Base-by-base conservation (phyloP, 2,113 vertebrate species). In the Scomber colias region DNA sequence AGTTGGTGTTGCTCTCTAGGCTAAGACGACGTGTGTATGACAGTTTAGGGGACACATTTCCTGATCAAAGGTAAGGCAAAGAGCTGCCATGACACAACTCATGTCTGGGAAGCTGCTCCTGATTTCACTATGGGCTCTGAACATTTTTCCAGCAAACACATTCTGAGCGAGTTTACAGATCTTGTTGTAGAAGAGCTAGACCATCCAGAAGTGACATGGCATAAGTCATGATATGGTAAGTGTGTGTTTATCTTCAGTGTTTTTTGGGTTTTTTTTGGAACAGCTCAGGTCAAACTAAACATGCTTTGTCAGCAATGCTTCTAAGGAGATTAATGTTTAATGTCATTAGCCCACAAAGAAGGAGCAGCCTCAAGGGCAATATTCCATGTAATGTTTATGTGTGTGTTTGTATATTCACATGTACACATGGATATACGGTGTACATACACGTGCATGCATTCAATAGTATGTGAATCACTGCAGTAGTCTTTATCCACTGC, bases 61-160 rank as follows among this genome's bases (percentile, higher is more conserved):
- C 2, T 65, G 63, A 78, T 71, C 30, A 78, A 85, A 78, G 68
- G 46, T 60, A 70, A 71, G 45, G 14, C 44, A 45, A 62, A 51
- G 59, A 51, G 44, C 64, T 78, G 66, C 51, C 14, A 49, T 71
- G 27, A 81, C 48, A 30, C 14, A 40, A 15, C 56, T 61, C 35
- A 17, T 17, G 53, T 45, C 45, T 62, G 54, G 13, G 16, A 19
- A 44, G 54, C 24, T 57, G 31, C 48, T 75, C 31, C 17, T 54
- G 46, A 8, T 24, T 19, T 21, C 16, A 62, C 64, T 5, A 55
- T 69, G 14, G 9, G 35, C 35, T 71, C 54, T 44, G 53, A 64
- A 15, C 12, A 63, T 13, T 11, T 14, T 55, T 74, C 14, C 14
- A 67, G 30, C 11, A 67, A 65, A 74, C 62, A 55, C 14, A 64